Base-by-base conservation (phyloP, 2,113 vertebrate genomes). In the Corythornis vintsioides region DNA sequence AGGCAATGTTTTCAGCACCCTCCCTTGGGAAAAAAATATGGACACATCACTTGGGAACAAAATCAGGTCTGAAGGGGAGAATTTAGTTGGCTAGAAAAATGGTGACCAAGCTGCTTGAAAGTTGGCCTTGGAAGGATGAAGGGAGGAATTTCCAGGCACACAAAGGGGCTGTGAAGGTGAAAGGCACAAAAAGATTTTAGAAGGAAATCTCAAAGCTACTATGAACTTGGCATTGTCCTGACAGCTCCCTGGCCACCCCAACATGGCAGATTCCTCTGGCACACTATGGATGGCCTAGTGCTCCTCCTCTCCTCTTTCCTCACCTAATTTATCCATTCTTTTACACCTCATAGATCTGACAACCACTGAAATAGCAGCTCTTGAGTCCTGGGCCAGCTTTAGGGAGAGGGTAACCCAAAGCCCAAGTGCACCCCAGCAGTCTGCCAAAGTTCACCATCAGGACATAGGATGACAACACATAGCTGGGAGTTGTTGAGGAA, bases 271-370 rank as follows among this genome's bases (percentile, higher is more conserved):
- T 9, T 28, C 45, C 35, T 29, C 47, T 5, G 17, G 59, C 24
- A 81, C 42, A 2, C 24, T 10, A 19, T 1, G 21, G 25, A 21
- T 3, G 33, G 61, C 35, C 31, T 35, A 33, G 3, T 4, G 15
- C 43, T 66, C 15, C 78, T 48, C 64, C 35, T 35, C 35, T 7
- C 35, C 35, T 35, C 35, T 12, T 4, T 22, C 11, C 56, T 29
- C 31, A 10, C 5, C 76, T 7, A 7, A 13, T 55, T 15, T 1
- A 6, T 29, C n/a, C 70, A 11, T n/a, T 28, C 45, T 40, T 35
- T 40, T 8, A 2, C 0, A 10, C 1, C 7, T 5, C 47, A 9
- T 9, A 25, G 0, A 0, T 19, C 4, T 25, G 6, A 52, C 55
- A 42, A 19, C 5, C 17, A 8, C 20, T 15, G 48, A 35, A 52